phyloP scores from a whole-genome alignment of 30 jellyfish, hydroid and myxozoan genomes.

The Aurelia aurita region DNA sequence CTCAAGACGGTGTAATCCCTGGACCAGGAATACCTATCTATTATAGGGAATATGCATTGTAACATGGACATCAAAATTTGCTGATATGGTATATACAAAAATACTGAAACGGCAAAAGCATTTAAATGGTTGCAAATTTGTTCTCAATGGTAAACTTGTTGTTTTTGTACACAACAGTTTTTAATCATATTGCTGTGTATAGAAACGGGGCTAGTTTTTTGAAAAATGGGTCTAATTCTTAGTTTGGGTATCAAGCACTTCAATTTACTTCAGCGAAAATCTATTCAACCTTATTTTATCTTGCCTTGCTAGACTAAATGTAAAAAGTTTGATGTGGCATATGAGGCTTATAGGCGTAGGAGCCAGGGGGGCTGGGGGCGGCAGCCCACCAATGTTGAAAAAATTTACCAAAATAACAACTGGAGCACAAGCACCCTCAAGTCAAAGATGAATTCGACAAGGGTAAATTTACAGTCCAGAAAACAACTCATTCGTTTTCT shows the following conservation, averaged over 20 bases:
- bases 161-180: background rate
- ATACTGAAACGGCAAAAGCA: background rate
- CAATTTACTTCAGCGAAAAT: background rate
- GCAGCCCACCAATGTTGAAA: no score
- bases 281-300: background rate
- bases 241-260: background rate
- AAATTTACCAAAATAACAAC: no score
- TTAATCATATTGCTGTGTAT: background rate
- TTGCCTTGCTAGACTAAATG: background rate
- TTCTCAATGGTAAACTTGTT: background rate
- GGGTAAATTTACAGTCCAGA: no score
- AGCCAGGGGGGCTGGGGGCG: no score
- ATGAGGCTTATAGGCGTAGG: no score
- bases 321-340: background rate
- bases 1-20: background rate
- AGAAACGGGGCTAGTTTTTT: background rate
- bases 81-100: background rate
- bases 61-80: background rate
- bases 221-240: background rate
- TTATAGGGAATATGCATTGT: background rate
- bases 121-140: background rate
- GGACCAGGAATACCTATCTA: conserved; percentile 2
- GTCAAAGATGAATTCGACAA: no score
- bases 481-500: no score
- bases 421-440: no score